Conservation (phyloP, 2,113 vertebrate species). For the Sarotherodon lohbergeri region DNA sequence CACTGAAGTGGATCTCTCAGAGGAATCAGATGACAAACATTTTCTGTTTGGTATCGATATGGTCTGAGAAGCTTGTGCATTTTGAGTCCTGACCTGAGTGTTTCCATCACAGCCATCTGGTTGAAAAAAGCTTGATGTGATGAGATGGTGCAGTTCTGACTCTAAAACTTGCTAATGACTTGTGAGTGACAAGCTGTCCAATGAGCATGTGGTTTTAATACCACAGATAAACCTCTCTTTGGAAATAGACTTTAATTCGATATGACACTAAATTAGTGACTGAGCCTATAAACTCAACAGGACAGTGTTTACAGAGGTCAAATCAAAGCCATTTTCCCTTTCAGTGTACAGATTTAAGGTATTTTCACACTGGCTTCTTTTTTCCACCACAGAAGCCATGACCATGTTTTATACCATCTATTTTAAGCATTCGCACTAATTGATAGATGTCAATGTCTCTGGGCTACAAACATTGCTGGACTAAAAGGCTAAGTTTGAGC, state of each 20-base stretch:
- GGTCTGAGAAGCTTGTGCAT: background rate
- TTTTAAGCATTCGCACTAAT: background rate
- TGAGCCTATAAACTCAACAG: background rate
- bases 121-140: background rate
- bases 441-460: background rate
- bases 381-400: background rate
- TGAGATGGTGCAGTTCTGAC: background rate
- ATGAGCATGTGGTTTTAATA: background rate
- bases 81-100: background rate
- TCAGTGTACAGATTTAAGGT: background rate
- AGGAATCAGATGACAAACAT: background rate
- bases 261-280: background rate
- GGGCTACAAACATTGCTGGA: background rate
- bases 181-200: background rate
- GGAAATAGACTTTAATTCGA: background rate
- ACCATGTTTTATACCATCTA: background rate
- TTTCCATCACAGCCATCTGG: background rate
- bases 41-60: background rate
- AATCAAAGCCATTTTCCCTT: background rate
- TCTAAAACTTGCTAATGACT: background rate
- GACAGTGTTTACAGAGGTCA: background rate
- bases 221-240: background rate
- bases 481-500: background rate
- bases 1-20: background rate
- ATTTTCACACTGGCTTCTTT: background rate